A percentile compares a stretch with the other conserved stretches of the same genome.
These are phyloP conservation scores for Pitta sordida DNA, from an alignment of 2,113 vertebrate genomes.

Conservation along the genomic window DNA sequence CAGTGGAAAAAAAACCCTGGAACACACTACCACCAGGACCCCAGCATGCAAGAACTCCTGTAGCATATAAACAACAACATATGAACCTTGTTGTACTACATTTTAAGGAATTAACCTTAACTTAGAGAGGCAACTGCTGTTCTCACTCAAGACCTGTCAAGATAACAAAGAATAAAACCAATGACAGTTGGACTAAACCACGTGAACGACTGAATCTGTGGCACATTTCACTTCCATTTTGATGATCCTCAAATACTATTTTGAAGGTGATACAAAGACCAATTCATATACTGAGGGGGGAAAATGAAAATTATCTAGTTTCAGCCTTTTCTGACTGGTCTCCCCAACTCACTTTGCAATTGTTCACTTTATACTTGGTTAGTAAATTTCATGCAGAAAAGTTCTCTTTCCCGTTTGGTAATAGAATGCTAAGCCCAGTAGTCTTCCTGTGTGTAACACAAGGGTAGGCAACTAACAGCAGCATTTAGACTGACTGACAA, in stretches of 20 bases:
- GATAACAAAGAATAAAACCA: not conserved
- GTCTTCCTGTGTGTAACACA: accelerated
- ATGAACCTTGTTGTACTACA: not conserved
- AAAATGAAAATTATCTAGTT: not conserved
- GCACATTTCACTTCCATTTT: not conserved
- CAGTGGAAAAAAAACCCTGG: not conserved
- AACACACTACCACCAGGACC: not conserved
- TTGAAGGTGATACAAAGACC: not conserved
- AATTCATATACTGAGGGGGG: not conserved
- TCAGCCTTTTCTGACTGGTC: not conserved
- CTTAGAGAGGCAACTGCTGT: no score
- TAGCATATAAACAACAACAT: not conserved
- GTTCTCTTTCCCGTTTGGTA: not conserved
- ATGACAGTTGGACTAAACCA: not conserved
- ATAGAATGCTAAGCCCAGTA: not conserved
- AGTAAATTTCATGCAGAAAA: not conserved
- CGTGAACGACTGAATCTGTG: not conserved
- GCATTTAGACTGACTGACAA: not conserved
- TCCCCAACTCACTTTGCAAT: not conserved
- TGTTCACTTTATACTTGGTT: not conserved
- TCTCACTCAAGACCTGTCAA: not conserved
- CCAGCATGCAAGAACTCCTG: accelerated
- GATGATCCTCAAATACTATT: not conserved
- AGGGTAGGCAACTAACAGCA: not conserved
- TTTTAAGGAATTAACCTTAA: not conserved